A percentile compares a stretch with the other conserved stretches of the same genome.
phyloP scores from a whole-genome alignment of 2,113 vertebrate species.

The Albula glossodonta region DNA sequence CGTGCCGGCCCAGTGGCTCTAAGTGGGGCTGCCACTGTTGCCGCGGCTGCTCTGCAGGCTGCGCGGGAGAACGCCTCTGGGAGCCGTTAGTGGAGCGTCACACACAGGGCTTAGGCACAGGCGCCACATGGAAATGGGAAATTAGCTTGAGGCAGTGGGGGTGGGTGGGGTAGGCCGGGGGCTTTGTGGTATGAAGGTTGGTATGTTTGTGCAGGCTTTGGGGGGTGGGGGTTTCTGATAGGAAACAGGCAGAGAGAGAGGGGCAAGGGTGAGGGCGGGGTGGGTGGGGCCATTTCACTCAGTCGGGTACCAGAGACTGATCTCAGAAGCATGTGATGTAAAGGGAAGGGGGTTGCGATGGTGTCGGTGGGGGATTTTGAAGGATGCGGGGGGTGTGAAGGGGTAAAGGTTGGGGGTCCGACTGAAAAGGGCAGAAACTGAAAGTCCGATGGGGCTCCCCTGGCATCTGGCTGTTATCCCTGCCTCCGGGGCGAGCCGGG shows the following conservation, averaged over 20 bases:
- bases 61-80: slow-evolving; percentile 33
- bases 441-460: background rate
- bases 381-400: background rate
- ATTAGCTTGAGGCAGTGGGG: slow-evolving; percentile 56
- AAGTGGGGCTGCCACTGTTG: slow-evolving; percentile 18
- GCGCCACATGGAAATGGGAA: slow-evolving; percentile 62
- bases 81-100: slow-evolving; percentile 42
- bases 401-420: background rate
- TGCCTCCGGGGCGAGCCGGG: background rate
- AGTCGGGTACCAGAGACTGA: background rate
- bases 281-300: background rate
- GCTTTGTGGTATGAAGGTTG: slow-evolving; percentile 27
- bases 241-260: background rate
- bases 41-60: slow-evolving; percentile 39
- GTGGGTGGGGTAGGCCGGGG: slow-evolving; percentile 14
- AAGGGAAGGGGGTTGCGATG: background rate
- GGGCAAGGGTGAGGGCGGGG: background rate
- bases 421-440: background rate
- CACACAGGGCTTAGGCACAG: slow-evolving; percentile 57
- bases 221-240: slow-evolving; percentile 14
- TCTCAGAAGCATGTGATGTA: slow-evolving; percentile 17
- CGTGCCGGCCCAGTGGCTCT: background rate
- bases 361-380: background rate
- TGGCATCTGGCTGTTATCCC: slow-evolving; percentile 16
- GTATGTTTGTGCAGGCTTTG: slow-evolving; percentile 27